Evolutionary conservation across 2,797 vertebrate species (phyloP).

Genomic region (Enteromius afrohamiltoni): DNA sequence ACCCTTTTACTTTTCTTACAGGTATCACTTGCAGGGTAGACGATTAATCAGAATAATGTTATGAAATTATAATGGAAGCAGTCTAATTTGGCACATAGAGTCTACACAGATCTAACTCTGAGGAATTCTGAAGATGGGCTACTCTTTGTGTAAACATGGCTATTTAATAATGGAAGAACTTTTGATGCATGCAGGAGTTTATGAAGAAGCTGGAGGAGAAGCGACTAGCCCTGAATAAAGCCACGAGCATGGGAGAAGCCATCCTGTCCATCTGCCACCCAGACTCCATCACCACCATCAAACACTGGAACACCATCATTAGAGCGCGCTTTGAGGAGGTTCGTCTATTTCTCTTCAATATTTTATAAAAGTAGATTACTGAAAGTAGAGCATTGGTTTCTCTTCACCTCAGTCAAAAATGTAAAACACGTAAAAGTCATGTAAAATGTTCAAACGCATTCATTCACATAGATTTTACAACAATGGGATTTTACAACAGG

Average conservation of each 20-base stretch:
- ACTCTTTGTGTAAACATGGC: constrained; percentile 51
- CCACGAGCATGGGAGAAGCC: constrained; percentile 90
- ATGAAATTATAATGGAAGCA: neutral
- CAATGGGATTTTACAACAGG: neutral
- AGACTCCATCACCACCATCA: constrained; percentile 97
- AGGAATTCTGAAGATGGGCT: constrained; percentile 23
- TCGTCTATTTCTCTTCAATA: constrained; percentile 64
- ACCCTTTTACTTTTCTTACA: neutral
- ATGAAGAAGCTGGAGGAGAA: constrained; percentile 97
- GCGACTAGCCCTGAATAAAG: constrained; percentile 87
- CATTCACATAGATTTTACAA: neutral
- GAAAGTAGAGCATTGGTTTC: neutral
- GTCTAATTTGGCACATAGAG: neutral
- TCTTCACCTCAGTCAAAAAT: neutral
- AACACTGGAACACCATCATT: constrained; percentile 99
- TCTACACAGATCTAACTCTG: neutral
- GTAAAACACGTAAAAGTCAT: neutral
- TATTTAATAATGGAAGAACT: neutral
- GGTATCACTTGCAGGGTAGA: neutral
- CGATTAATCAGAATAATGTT: neutral
- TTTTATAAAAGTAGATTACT: neutral
- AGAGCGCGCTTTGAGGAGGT: constrained; percentile 98
- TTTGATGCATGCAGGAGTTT: constrained; percentile 83
- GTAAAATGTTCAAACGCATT: neutral
- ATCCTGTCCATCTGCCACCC: constrained; percentile 95